Base-by-base conservation (phyloP, 2,113 vertebrate species). In the Turdus rufiventris region DNA sequence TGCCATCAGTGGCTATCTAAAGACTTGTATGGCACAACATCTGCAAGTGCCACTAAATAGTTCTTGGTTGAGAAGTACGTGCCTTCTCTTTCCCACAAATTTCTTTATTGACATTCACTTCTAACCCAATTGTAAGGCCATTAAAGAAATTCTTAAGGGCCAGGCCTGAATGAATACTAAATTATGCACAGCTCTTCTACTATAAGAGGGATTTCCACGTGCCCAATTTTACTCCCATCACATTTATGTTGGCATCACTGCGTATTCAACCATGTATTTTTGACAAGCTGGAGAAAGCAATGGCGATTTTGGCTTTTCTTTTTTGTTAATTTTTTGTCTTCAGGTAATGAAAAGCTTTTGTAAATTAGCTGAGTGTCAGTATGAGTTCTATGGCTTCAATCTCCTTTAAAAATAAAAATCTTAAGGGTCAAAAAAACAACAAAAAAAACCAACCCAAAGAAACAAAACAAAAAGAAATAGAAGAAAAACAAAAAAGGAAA, bases 311-410 rank as follows among this genome's bases (percentile, higher is more conserved):
- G 98, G 98, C 97, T 97, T 97, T 97, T 93, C 50, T 91, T 91
- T 57, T 82, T 79, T 89, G 74, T 96, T 95, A 95, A 85, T 58
- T 85, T 97, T 98, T 97, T 97, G 96, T 97, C 96, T 97, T 98
- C 97, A 93, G 97, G 96, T 97, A 98, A 97, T 96, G 96, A 97
- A 98, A 98, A 98, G 97, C 97, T 98, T 98, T 97, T 97, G 97
- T 98, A 98, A 98, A 98, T 98, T 97, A 98, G 97, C 98, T 98
- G 98, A 98, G 98, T 97, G 96, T 98, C 97, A 97, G 95, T 97
- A 98, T 98, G 98, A 98, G 98, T 98, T 98, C 98, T 99, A 99
- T 99, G 99, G 99, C 99, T 99, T 99, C 98, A 99, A 99, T 99
- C 99, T 99, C 99, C 99, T 99, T 99, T 99, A 98, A 98, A 98